A percentile compares a stretch with the other conserved stretches of the same genome.
Conservation (phyloP, 2,113 vertebrate genomes). For the Zosterops lateralis region DNA sequence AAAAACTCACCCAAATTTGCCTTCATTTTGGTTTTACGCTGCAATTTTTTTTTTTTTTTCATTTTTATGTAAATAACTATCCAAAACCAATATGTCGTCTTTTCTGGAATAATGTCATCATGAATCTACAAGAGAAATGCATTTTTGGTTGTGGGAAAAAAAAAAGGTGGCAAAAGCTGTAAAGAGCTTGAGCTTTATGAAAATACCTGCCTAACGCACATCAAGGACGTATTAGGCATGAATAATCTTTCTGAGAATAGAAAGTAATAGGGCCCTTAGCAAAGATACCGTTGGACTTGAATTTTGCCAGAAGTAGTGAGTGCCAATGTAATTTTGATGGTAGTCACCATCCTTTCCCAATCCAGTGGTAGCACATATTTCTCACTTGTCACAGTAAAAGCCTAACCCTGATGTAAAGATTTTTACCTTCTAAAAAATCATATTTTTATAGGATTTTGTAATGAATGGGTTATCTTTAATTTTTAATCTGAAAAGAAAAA, state of each 20-base stretch:
- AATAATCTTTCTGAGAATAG: neutral
- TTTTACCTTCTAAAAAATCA: constrained; percentile 15
- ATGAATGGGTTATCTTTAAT: neutral
- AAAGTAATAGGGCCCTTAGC: constrained; percentile 10
- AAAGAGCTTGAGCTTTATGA: neutral
- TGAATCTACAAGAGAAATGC: neutral
- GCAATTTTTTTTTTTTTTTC: neutral
- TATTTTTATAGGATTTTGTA: neutral
- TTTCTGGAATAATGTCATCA: neutral
- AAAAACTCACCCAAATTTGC: neutral
- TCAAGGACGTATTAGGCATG: neutral
- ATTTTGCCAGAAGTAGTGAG: neutral
- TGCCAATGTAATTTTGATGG: constrained; percentile 21
- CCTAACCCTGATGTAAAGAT: neutral
- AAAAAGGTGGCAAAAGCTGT: neutral
- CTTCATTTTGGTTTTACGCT: constrained; percentile 19
- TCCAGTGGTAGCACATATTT: neutral
- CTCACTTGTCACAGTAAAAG: neutral
- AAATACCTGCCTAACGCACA: neutral
- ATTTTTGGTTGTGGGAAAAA: neutral
- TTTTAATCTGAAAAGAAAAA: neutral
- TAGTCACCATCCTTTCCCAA: neutral
- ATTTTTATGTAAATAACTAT: constrained; percentile 45
- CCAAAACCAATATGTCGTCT: constrained; percentile 28
- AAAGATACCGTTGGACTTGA: constrained; percentile 20